Conservation (phyloP, 2,797 vertebrate species). For the Sternarchorhynchus goeldii region DNA sequence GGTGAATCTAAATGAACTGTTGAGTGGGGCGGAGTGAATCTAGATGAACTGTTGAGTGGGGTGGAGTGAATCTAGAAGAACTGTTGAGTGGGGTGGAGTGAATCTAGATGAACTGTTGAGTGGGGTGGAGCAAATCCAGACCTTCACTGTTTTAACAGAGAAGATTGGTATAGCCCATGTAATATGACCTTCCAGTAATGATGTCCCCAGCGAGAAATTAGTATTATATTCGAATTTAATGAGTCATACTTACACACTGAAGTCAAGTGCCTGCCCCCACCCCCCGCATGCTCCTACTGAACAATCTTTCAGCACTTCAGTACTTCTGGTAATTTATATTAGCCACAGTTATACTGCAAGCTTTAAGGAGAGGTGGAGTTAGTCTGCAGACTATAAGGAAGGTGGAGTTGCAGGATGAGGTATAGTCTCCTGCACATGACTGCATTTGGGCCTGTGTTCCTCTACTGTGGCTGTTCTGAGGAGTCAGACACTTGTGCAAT, state of each 20-base stretch:
- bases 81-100: slow-evolving; percentile 2
- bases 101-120: slow-evolving; percentile 1
- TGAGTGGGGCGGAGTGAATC: slow-evolving; percentile 5
- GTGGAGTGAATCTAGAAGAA: neutral
- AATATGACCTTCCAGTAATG: slow-evolving; percentile 8
- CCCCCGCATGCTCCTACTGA: too few species aligned
- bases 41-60: neutral
- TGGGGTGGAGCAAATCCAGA: neutral
- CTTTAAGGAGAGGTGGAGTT: too few species aligned
- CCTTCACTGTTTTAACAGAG: slow-evolving; percentile 4
- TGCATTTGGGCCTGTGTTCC: too few species aligned
- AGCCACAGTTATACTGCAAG: too few species aligned
- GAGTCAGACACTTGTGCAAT: neutral
- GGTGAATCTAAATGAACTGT: neutral
- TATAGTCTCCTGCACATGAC: neutral
- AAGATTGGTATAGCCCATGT: neutral
- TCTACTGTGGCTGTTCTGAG: too few species aligned
- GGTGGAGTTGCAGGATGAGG: neutral
- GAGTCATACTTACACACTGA: too few species aligned
- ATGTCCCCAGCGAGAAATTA: neutral
- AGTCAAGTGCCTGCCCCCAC: too few species aligned
- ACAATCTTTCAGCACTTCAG: too few species aligned
- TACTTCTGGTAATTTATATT: too few species aligned
- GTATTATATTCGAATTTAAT: neutral
- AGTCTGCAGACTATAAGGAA: too few species aligned